phyloP scores from a whole-genome alignment of 2,113 vertebrate species.

The Ophiodon elongatus region DNA sequence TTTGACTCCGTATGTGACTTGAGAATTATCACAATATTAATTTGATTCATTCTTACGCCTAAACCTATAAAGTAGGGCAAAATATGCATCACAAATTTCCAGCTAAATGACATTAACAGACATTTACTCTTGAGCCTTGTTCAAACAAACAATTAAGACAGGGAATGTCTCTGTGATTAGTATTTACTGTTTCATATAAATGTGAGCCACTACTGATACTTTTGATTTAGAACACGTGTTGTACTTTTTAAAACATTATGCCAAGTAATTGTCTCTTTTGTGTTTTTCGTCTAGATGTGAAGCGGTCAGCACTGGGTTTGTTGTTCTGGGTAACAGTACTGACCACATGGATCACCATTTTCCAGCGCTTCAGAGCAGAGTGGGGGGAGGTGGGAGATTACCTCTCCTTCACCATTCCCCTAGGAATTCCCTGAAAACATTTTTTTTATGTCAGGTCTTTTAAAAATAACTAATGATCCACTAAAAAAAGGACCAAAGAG shows the following conservation, averaged over 20 bases:
- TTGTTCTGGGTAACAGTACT: conserved; percentile 90
- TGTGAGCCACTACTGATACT: not conserved
- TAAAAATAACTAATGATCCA: conserved; percentile 43
- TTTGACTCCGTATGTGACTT: not conserved
- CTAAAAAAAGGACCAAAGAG: conserved; percentile 43
- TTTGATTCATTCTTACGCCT: too few species aligned
- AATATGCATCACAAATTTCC: not conserved
- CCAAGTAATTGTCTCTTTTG: not conserved
- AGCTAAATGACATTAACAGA: not conserved
- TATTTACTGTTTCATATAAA: not conserved
- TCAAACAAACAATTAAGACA: not conserved
- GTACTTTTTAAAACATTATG: not conserved
- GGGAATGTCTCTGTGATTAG: not conserved
- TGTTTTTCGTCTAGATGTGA: conserved; percentile 86
- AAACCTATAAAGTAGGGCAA: not conserved
- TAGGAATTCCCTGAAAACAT: conserved; percentile 82
- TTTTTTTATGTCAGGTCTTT: conserved; percentile 1
- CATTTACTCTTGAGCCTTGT: not conserved
- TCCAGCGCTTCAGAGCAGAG: conserved; percentile 89
- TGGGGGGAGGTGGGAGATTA: conserved; percentile 93
- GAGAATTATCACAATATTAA: not conserved
- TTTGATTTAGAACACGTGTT: not conserved
- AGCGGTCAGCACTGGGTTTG: conserved; percentile 89
- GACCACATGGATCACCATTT: conserved; percentile 92
- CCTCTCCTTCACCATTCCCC: conserved; percentile 92